Conservation (phyloP, 2,113 vertebrate genomes). For the Entomyzon cyanotis region DNA sequence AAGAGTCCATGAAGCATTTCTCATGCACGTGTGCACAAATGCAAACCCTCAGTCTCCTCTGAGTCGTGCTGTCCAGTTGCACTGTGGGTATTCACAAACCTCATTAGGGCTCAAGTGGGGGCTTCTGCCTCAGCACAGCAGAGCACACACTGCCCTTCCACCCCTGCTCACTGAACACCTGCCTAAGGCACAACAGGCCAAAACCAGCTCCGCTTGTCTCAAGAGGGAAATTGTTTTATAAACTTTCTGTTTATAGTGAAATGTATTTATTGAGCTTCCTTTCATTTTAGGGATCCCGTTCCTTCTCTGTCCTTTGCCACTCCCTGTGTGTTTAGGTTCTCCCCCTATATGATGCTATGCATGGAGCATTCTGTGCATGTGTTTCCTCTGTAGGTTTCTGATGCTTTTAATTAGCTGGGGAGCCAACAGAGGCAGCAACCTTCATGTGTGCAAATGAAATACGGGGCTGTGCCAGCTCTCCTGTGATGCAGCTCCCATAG, state of each 20-base stretch:
- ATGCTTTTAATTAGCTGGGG: neutral
- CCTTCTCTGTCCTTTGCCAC: neutral
- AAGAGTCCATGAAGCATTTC: neutral
- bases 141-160: neutral
- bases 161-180: neutral
- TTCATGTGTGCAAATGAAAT: neutral
- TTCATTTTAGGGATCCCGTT: neutral
- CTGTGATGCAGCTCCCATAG: neutral
- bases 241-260: neutral
- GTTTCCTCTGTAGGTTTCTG: neutral
- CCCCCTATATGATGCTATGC: neutral
- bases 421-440: neutral
- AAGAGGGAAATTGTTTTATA: neutral
- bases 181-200: neutral
- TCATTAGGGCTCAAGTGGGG: rapidly evolving
- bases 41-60: neutral
- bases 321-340: neutral
- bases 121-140: neutral
- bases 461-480: neutral
- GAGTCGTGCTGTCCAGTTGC: rapidly evolving
- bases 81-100: neutral
- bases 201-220: neutral
- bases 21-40: too few relatives aligned
- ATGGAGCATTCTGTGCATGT: neutral
- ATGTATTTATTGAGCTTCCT: neutral